Conservation (phyloP, 2,797 vertebrate genomes). For the Eulemur coronatus region DNA sequence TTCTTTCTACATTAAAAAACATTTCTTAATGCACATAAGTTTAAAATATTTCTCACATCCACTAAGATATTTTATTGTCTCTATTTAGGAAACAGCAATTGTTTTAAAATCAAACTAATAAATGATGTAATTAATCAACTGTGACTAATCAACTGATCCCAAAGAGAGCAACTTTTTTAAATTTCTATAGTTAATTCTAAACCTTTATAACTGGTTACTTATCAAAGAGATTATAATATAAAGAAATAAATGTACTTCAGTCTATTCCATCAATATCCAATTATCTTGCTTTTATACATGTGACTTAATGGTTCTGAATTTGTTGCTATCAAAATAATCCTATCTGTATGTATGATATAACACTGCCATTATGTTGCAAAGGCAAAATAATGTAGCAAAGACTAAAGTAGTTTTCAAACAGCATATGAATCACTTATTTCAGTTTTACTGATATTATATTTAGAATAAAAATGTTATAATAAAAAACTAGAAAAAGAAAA, state of each 20-base stretch:
- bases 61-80: neutral
- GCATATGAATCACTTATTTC: neutral
- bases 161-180: neutral
- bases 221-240: neutral
- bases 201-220: neutral
- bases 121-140: neutral
- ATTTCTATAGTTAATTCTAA: neutral
- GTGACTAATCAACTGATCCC: neutral
- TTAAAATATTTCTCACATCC: neutral
- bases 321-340: slow-evolving; percentile 31
- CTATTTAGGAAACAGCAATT: neutral
- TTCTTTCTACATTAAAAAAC: neutral
- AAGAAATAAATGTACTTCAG: neutral
- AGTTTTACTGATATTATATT: slow-evolving; percentile 22
- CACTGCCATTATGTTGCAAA: neutral
- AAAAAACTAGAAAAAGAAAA: neutral
- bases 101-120: neutral
- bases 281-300: slow-evolving; percentile 12
- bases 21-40: neutral
- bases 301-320: neutral
- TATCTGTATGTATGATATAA: neutral
- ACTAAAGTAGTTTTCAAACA: neutral
- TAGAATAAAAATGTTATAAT: neutral
- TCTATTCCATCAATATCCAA: neutral
- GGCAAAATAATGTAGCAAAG: neutral